phyloP scores from a whole-genome alignment of 92 coral and sea anemone species.

The Paramuricea clavata region DNA sequence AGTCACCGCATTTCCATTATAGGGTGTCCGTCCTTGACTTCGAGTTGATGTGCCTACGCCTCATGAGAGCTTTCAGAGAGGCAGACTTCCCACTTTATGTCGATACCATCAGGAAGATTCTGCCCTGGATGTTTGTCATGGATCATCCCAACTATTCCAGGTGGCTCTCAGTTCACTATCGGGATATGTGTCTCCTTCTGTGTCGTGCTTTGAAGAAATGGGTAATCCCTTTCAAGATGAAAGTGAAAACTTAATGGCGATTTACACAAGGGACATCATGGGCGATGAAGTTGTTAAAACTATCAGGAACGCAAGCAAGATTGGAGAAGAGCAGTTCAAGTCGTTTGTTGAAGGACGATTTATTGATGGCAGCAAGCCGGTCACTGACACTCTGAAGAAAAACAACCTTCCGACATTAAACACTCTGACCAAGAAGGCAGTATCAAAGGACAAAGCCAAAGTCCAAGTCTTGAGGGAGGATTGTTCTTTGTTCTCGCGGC shows the following conservation, averaged over 20 bases:
- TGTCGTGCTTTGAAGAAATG: conserved; percentile 49
- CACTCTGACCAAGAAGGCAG: conserved; percentile 1
- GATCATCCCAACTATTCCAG: conserved; percentile 71
- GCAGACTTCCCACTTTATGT: conserved; percentile 42
- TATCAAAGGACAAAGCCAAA: conserved; percentile 39
- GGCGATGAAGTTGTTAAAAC: conserved; percentile 44
- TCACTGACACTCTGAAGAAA: conserved; percentile 62
- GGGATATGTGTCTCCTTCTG: conserved; percentile 37
- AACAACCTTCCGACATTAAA: conserved; percentile 68
- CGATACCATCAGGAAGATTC: conserved; percentile 56
- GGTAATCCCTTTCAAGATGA: conserved; percentile 70
- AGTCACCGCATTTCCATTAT: background rate
- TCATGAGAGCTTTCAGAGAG: background rate
- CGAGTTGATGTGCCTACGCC: background rate
- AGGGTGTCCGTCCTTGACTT: background rate
- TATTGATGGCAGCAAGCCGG: conserved; percentile 37
- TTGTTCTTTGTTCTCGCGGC: conserved; percentile 60
- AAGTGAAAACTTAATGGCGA: conserved; percentile 55
- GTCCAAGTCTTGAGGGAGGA: conserved; percentile 56
- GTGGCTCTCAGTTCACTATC: conserved; percentile 67
- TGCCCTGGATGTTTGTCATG: conserved; percentile 77
- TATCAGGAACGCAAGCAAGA: conserved; percentile 41
- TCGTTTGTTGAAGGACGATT: conserved; percentile 57
- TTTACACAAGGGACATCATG: conserved; percentile 70
- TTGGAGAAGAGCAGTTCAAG: conserved; percentile 62